Evolutionary conservation across 2,113 vertebrate genomes (phyloP), one percentile per base, ranked within the genome.

Genomic region (Cyprinodon tularosa): DNA sequence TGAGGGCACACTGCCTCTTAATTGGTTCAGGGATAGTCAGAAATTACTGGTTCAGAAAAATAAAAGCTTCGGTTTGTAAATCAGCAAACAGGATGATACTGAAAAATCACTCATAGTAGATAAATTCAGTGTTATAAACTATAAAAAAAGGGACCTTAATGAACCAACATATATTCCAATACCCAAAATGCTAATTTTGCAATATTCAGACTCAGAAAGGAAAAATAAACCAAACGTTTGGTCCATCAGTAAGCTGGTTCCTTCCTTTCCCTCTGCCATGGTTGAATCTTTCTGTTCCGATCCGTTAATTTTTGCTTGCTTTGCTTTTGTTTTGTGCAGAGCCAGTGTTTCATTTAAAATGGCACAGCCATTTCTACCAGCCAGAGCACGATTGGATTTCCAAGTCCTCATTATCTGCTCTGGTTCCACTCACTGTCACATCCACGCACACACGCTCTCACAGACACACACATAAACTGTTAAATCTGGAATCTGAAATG

Each of bases 401-500:
- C 61, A 86, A 86, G 80, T 82, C 75, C 80, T 88, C 73, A 87
- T 85, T 86, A 92, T 79, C 70, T 83, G 73, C 77, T 60, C 62
- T 76, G 71, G 77, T 68, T 86, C 77, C 84, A 68, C 76, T 87
- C 80, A 37, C 72, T 68, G 66, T 72, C 70, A 77, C 75, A 64
- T 69, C 44, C 71, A 66, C 78, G 37, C 72, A 72, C 72, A 79
- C 66, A 83, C 84, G 68, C 60, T 50, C 17, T 2, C 78, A 38
- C 72, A 76, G 60, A 79, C 68, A 81, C 84, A 76, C 60, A 42
- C 76, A 72, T 10, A 38, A 63, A 20, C 78, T 72, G 80, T 78
- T 84, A 84, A 79, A 90, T 90, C 65, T 76, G 66, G 67, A 78
- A 70, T 59, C 67, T 72, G 22, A 47, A 78, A 77, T 91, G 89